Conservation (phyloP, 1,140 invertebrate species). For the Pissodes strobi region DNA sequence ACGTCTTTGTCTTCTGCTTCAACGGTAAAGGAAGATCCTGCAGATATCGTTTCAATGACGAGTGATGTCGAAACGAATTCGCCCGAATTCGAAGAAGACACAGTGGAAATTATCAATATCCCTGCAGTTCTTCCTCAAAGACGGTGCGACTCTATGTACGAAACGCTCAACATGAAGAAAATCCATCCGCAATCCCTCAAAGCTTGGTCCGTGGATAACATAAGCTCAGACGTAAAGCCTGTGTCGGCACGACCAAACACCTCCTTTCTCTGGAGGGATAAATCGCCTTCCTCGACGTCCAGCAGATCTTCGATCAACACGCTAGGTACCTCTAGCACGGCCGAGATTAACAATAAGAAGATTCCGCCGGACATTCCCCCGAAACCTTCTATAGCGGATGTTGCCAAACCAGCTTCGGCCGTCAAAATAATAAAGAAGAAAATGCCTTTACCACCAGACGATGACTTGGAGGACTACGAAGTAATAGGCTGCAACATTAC, state of each 20-base stretch:
- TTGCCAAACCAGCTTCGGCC: conserved; percentile 8
- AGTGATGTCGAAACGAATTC: conserved; percentile 1
- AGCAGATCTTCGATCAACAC: conserved; percentile 10
- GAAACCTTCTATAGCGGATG: conserved; percentile 12
- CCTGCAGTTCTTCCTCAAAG: conserved; percentile 36
- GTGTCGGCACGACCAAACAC: conserved; percentile 34
- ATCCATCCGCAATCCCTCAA: conserved; percentile 23
- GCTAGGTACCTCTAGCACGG: no score
- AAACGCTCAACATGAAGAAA: conserved; percentile 41
- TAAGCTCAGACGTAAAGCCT: conserved; percentile 3
- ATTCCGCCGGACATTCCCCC: conserved; percentile 33
- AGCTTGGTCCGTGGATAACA: conserved; percentile 23
- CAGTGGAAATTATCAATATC: conserved; percentile 42
- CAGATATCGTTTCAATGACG: not conserved
- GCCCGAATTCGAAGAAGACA: conserved; percentile 25
- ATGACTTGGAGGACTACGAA: conserved; percentile 12
- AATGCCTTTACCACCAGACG: conserved; percentile 24
- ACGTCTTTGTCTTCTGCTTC: not conserved
- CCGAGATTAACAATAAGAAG: not conserved
- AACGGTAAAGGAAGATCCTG: not conserved
- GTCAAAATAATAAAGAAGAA: conserved; percentile 27
- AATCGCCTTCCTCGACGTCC: conserved; percentile 16
- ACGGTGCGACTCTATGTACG: conserved; percentile 47
- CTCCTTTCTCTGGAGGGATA: conserved; percentile 45
- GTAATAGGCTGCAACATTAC: conserved; percentile 9